phyloP scores from a whole-genome alignment of 2,797 vertebrate species.

The Coreius guichenoti region DNA sequence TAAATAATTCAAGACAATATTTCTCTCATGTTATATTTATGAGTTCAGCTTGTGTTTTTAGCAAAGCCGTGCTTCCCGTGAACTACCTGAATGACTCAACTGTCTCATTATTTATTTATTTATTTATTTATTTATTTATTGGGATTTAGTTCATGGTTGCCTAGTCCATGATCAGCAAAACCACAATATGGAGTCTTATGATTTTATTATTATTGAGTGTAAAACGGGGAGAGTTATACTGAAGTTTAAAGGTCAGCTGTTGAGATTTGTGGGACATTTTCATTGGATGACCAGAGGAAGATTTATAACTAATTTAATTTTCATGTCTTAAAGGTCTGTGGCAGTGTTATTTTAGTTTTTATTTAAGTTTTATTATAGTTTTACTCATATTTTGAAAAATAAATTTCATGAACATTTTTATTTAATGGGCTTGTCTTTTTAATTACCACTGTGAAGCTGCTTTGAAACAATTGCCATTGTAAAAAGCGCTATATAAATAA shows the following conservation, averaged over 20 bases:
- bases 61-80: neutral
- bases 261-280: neutral
- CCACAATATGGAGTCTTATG: neutral
- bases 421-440: too few relatives aligned
- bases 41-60: constrained; percentile 26
- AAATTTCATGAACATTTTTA: too few relatives aligned
- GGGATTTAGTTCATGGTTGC: neutral
- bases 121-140: neutral
- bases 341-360: too few relatives aligned
- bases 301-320: neutral
- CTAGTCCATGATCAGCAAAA: neutral
- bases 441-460: too few relatives aligned
- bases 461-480: too few relatives aligned
- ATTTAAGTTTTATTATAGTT: too few relatives aligned
- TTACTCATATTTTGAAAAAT: neutral
- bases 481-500: too few relatives aligned
- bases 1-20: constrained; percentile 53
- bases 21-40: constrained; percentile 45
- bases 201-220: neutral
- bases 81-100: constrained; percentile 1
- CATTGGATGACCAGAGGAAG: neutral
- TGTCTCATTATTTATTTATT: neutral
- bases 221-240: neutral
- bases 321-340: neutral
- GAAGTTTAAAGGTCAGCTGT: neutral